A percentile compares a stretch with the other conserved stretches of the same genome.
Evolutionary conservation across 2,797 vertebrate genomes (phyloP).

Genomic region (Takifugu ocellatus): DNA sequence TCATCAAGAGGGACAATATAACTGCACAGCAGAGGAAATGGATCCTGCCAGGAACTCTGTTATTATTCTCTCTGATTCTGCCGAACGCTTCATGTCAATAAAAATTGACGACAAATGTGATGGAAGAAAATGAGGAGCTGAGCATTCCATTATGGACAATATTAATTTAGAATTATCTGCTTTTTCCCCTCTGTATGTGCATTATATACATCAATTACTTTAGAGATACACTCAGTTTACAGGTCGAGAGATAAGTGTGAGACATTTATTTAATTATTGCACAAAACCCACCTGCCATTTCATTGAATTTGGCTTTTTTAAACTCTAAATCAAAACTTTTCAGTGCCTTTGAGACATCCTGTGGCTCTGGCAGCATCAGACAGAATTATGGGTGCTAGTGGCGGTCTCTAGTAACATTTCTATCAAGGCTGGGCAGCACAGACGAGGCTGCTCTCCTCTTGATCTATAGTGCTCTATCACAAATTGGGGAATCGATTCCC

Average conservation of each 20-base stretch:
- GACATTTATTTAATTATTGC: slow-evolving; percentile 21
- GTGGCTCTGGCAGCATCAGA: slow-evolving; percentile 37
- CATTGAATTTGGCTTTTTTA: slow-evolving; percentile 23
- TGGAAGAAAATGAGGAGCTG: too few relatives aligned
- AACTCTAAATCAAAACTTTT: slow-evolving; percentile 16
- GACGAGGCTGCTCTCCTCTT: slow-evolving; percentile 44
- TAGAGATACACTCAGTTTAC: too few relatives aligned
- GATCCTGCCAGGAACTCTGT: too few relatives aligned
- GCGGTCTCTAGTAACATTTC: slow-evolving; percentile 41
- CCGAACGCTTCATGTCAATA: too few relatives aligned
- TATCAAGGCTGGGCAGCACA: slow-evolving; percentile 38
- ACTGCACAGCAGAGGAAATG: slow-evolving; percentile 7
- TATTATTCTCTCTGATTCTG: too few relatives aligned
- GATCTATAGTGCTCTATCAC: slow-evolving; percentile 57
- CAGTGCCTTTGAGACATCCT: slow-evolving; percentile 4
- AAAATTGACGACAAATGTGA: too few relatives aligned
- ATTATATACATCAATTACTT: too few relatives aligned
- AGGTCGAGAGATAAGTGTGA: slow-evolving; percentile 17
- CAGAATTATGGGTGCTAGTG: slow-evolving; percentile 49
- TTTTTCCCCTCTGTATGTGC: too few relatives aligned
- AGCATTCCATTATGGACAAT: too few relatives aligned
- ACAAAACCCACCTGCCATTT: slow-evolving; percentile 17
- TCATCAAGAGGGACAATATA: slow-evolving; percentile 40
- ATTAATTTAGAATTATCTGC: too few relatives aligned
- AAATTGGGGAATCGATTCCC: slow-evolving; percentile 41